Percentiles rank a stretch among this genome's conserved stretches.
phyloP scores from a whole-genome alignment of 2,113 vertebrate species.

The Phalacrocorax aristotelis region DNA sequence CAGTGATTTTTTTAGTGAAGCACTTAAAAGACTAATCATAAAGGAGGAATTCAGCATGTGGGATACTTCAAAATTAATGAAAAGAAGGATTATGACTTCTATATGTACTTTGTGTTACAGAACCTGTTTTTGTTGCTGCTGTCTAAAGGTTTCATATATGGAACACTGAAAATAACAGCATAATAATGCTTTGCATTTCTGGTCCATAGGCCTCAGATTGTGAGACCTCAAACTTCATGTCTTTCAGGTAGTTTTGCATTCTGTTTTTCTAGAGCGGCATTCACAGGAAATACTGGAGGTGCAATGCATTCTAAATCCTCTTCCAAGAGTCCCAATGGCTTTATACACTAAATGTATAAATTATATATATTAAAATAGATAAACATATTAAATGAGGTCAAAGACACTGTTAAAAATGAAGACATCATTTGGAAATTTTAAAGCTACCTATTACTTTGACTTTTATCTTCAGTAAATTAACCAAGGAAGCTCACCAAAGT shows the following conservation, averaged over 20 bases:
- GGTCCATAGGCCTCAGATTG: neutral
- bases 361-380: neutral
- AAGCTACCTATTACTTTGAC: neutral
- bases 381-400: neutral
- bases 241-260: neutral
- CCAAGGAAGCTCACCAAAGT: neutral
- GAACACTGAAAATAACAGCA: neutral
- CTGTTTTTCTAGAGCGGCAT: neutral
- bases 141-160: neutral
- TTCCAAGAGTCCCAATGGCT: neutral
- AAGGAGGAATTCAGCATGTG: neutral
- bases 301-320: neutral
- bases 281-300: neutral
- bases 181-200: neutral
- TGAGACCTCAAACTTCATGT: neutral
- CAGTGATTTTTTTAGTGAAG: neutral
- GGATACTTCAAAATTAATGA: neutral
- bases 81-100: neutral
- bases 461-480: neutral
- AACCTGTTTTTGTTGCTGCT: neutral
- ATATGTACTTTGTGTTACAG: neutral
- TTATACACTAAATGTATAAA: neutral
- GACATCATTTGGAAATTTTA: neutral
- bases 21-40: neutral
- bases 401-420: neutral